phyloP scores from a whole-genome alignment of 1,140 invertebrate genomes.

The Caenorhabditis latens region DNA sequence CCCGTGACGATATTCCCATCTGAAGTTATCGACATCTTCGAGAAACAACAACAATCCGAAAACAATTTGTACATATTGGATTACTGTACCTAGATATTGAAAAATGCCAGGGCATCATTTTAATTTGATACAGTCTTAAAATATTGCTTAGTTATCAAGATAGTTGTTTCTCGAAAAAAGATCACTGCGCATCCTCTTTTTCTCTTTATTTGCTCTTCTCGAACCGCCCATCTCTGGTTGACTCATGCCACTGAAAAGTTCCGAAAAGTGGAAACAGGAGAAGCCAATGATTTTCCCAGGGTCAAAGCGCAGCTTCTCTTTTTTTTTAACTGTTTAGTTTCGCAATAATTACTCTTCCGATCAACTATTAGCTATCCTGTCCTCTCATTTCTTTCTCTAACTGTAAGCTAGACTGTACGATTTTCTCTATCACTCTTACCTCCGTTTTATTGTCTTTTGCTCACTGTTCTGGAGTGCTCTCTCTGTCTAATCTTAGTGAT shows the following conservation, averaged over 20 bases:
- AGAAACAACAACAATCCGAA: too few species aligned
- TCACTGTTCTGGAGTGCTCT: not conserved
- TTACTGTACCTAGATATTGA: too few species aligned
- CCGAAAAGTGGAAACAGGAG: conserved; percentile 14
- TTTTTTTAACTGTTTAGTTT: conserved; percentile 33
- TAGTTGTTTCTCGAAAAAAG: not conserved
- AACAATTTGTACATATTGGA: too few species aligned
- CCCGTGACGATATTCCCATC: not conserved
- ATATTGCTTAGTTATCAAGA: not conserved
- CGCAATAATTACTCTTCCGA: conserved; percentile 55
- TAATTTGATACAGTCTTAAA: too few species aligned
- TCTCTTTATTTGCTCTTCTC: conserved; percentile 18
- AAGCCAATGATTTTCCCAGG: conserved; percentile 42
- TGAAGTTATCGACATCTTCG: not conserved
- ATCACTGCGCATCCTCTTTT: not conserved
- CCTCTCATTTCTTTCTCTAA: conserved; percentile 15
- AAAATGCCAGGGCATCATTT: too few species aligned
- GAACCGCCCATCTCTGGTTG: conserved; percentile 29
- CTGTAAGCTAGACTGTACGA: conserved; percentile 19
- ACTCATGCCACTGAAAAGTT: conserved; percentile 30
- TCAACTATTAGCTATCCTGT: not conserved
- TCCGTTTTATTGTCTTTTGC: not conserved
- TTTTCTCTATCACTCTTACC: not conserved
- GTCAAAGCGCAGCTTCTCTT: conserved; percentile 14
- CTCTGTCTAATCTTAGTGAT: not conserved